These are phyloP conservation scores for Anabacerthia variegaticeps DNA, from an alignment of 2,797 vertebrate species.

Conservation along the genomic window DNA sequence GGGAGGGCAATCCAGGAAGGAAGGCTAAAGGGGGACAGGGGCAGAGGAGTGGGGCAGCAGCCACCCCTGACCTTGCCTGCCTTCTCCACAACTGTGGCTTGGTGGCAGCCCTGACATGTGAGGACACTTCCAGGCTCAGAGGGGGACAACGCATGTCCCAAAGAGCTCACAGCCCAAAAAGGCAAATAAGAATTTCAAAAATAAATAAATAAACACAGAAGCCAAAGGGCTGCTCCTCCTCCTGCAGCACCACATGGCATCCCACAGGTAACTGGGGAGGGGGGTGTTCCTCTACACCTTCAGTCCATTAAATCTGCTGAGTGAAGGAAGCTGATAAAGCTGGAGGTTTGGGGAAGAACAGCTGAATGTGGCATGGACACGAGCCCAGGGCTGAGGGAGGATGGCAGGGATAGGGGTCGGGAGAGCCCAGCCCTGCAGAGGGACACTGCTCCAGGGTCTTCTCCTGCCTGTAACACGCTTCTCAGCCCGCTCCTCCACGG, in stretches of 20 bases:
- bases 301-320: fast-evolving
- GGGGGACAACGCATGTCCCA: fast-evolving
- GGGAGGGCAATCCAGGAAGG: background rate
- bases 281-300: background rate
- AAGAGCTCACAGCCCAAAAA: background rate
- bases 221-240: background rate
- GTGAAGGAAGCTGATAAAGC: background rate
- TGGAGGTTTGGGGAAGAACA: background rate
- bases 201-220: background rate
- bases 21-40: background rate
- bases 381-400: background rate
- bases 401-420: background rate
- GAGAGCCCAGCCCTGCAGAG: background rate
- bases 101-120: background rate
- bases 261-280: background rate
- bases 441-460: background rate
- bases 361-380: background rate
- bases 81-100: background rate
- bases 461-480: background rate
- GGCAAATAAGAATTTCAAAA: background rate
- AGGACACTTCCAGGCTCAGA: background rate
- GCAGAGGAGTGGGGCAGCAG: background rate
- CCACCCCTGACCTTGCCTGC: background rate
- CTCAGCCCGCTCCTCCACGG: background rate
- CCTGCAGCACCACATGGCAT: fast-evolving